Percentiles rank a stretch among this genome's conserved stretches.
phyloP scores from a whole-genome alignment of 2,113 vertebrate genomes.

The Lagopus leucura region DNA sequence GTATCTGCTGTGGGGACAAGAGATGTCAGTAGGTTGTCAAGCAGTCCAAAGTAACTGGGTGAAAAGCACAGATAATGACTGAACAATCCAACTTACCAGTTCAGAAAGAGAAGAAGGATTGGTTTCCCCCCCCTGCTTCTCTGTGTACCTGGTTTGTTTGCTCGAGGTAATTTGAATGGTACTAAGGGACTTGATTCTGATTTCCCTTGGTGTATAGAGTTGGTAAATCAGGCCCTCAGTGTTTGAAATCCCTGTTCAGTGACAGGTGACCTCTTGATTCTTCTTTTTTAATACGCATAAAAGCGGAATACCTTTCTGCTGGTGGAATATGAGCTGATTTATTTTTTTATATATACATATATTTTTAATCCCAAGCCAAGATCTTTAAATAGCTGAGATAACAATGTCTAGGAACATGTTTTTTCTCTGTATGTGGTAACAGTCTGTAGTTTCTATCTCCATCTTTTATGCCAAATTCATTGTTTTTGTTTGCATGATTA shows the following conservation, averaged over 20 bases:
- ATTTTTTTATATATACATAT: not conserved
- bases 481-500: not conserved
- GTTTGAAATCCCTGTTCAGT: constrained; percentile 10
- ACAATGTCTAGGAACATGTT: not conserved
- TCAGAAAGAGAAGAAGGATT: not conserved
- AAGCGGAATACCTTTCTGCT: not conserved
- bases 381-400: not conserved
- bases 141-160: not conserved
- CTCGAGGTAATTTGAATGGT: not conserved
- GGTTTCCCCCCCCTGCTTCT: not conserved
- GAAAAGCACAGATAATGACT: not conserved
- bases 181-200: not conserved
- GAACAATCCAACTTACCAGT: not conserved
- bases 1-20: not conserved
- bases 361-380: not conserved
- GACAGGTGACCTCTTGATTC: not conserved
- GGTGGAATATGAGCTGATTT: not conserved
- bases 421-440: not conserved
- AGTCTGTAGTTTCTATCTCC: not conserved
- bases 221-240: not conserved
- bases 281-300: not conserved
- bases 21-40: not conserved
- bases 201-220: not conserved
- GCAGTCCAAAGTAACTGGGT: not conserved
- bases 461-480: not conserved